phyloP scores from a whole-genome alignment of 2,797 vertebrate genomes.

The Pseudomugil gertrudae region DNA sequence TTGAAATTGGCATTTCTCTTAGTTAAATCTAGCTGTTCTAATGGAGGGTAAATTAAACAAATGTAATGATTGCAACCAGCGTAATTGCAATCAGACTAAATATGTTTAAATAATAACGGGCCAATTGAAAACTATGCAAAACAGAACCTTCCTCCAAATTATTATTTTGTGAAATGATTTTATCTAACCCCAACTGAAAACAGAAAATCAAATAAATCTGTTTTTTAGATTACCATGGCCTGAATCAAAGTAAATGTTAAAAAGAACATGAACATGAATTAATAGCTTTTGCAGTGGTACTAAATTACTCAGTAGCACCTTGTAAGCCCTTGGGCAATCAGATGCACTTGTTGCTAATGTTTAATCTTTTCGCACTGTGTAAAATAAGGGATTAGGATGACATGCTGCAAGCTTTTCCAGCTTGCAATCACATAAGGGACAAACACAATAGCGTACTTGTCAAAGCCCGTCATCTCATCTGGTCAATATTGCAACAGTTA shows the following conservation, averaged over 20 bases:
- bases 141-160: not conserved
- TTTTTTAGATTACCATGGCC: not conserved
- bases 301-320: not conserved
- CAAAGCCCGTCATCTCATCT: not conserved
- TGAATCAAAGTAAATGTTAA: not conserved
- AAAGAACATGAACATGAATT: not conserved
- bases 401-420: not conserved
- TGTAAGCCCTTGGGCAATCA: not conserved
- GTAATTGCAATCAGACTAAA: slow-evolving; percentile 7
- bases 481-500: slow-evolving; percentile 6
- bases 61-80: not conserved
- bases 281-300: not conserved
- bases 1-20: not conserved
- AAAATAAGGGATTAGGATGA: too few species aligned
- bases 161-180: slow-evolving; percentile 8
- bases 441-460: not conserved
- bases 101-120: slow-evolving; percentile 2
- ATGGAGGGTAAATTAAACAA: not conserved
- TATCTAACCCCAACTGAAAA: not conserved
- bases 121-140: slow-evolving; percentile 13
- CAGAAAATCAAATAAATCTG: not conserved
- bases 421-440: not conserved
- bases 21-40: not conserved
- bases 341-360: not conserved
- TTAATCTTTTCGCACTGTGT: not conserved